Conservation (phyloP, 2,797 vertebrate genomes). For the Phalanger gymnotis region DNA sequence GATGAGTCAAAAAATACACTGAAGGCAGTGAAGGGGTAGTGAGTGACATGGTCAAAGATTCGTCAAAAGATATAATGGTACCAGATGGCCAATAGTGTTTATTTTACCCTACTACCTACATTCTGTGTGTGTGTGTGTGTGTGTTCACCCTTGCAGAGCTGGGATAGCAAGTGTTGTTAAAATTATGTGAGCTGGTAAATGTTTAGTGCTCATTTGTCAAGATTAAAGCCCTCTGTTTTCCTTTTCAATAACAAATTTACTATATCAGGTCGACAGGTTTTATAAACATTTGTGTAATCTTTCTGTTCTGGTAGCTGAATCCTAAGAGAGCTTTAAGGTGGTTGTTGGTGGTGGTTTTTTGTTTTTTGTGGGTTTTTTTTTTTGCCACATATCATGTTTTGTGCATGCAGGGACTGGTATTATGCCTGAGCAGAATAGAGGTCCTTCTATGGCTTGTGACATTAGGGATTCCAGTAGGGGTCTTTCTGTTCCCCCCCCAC, state of each 20-base stretch:
- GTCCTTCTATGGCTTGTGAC: background rate
- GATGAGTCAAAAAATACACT: background rate
- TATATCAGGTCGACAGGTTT: background rate
- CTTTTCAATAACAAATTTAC: background rate
- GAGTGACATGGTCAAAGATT: background rate
- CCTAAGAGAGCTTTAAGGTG: background rate
- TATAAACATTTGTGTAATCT: background rate
- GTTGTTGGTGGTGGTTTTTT: background rate
- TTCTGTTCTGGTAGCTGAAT: background rate
- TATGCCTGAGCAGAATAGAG: background rate
- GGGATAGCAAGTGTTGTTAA: background rate
- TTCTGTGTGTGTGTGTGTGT: background rate
- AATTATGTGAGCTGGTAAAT: background rate
- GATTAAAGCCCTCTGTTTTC: background rate
- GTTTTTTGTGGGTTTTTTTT: background rate
- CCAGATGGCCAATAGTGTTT: background rate
- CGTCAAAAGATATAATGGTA: background rate
- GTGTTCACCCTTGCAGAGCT: background rate
- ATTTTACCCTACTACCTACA: background rate
- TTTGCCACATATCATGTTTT: background rate
- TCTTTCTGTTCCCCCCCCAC: background rate
- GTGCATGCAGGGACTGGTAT: background rate
- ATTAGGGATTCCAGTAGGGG: background rate
- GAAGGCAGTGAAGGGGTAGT: background rate
- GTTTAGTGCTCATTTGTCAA: background rate